Evolutionary conservation across 1,140 invertebrate genomes (phyloP), one percentile per base, ranked within the genome.

Genomic region (Episyrphus balteatus): DNA sequence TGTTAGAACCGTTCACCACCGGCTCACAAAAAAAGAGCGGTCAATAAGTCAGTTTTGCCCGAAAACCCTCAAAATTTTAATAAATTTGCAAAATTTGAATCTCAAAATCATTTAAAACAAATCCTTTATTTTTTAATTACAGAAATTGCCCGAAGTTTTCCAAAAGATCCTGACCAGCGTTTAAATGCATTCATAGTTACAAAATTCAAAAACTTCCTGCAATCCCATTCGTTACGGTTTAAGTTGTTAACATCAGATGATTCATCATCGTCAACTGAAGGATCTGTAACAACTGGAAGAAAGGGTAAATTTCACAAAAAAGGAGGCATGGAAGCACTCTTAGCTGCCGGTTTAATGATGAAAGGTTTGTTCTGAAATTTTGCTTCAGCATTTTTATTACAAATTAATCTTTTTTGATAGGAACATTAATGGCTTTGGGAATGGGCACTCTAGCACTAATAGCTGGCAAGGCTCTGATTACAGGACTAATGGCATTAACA

Each of bases 401-500:
- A 3, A 43, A 10, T 21, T 12, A 38, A 18, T 26, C 32, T 34
- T 34, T 34, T 19, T 26, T 44, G 17, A 5, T 5, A 79, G 78
- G 78, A 56, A 88, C 83, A 2, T 59, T 88, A 1, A 78, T 84
- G 56, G 83, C 84, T 0, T 56, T 88, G 12, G 85, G 79, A 8
- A 70, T 88, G 45, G 84, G 82, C n/a, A 83, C 79, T 0, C 61
- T 89, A 2, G 85, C 85, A 0, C 69, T 84, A 36, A 68, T 88
- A 3, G 84, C 86, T 5, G 86, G 86, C n/a, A 89, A 89, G 67
- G 86, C 86, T 2, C 60, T 89, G 10, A 87, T 88, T 82, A 85
- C 84, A 0, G 84, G 82, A 12, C 55, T 89, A 26, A 82, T 88
- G 76, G 83, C 86, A 0, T 68, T 88, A 1, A 78, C 88, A 61